A percentile compares a stretch with the other conserved stretches of the same genome.
phyloP scores from a whole-genome alignment of 1,140 invertebrate genomes.

The Battus philenor region DNA sequence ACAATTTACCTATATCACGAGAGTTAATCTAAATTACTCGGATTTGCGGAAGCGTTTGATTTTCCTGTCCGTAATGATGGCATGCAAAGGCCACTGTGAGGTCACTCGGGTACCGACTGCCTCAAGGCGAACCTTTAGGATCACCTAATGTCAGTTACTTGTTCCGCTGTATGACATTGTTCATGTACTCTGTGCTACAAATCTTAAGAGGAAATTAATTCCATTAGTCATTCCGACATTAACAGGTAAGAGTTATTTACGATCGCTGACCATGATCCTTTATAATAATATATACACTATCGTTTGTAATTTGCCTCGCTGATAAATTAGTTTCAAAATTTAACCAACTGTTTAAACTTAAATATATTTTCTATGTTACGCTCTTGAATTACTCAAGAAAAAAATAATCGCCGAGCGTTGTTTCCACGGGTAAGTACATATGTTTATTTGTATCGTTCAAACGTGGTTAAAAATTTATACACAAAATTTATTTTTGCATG shows the following conservation, averaged over 20 bases:
- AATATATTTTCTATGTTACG: too few relatives aligned
- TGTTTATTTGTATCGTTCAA: too few relatives aligned
- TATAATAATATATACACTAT: too few relatives aligned
- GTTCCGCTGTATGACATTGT: constrained; percentile 22
- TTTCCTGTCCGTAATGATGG: constrained; percentile 39
- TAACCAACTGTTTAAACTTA: too few relatives aligned
- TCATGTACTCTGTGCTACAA: constrained; percentile 2
- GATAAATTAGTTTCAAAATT: too few relatives aligned
- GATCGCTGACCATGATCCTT: constrained; percentile 1
- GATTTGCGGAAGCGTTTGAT: constrained; percentile 36
- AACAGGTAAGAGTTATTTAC: background rate
- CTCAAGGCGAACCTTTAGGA: constrained; percentile 35
- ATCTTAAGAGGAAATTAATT: constrained; percentile 6
- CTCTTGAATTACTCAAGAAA: too few relatives aligned
- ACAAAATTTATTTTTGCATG: too few relatives aligned
- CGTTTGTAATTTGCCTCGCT: too few relatives aligned
- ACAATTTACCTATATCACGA: constrained; percentile 4
- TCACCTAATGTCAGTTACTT: constrained; percentile 19
- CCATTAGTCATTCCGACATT: constrained; percentile 10
- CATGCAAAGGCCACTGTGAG: constrained; percentile 32
- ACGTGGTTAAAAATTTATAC: too few relatives aligned
- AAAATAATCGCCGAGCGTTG: too few relatives aligned
- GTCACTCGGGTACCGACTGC: constrained; percentile 20
- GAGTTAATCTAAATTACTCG: constrained; percentile 22
- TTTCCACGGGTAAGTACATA: too few relatives aligned